Percentiles rank a stretch among this genome's conserved stretches.
phyloP scores from a whole-genome alignment of 2,888 invertebrate species.

The Cyclophora albipunctata region DNA sequence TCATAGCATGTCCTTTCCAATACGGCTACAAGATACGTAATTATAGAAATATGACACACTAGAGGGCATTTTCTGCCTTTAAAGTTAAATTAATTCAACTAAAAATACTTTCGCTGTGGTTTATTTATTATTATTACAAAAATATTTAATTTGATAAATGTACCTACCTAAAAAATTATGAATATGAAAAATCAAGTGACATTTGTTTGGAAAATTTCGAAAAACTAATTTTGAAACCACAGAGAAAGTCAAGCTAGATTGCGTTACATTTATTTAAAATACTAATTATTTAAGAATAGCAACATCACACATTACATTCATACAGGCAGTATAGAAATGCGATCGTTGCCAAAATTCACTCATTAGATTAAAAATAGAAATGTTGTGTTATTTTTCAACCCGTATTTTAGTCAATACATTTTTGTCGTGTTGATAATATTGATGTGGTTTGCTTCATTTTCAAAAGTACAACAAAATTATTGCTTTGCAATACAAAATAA shows the following conservation, averaged over 20 bases:
- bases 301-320: slow-evolving; percentile 19
- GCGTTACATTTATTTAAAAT: slow-evolving; percentile 12
- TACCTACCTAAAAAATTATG: too few relatives aligned
- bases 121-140: slow-evolving; percentile 13
- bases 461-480: background rate
- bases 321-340: slow-evolving; percentile 18
- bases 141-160: background rate
- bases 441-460: slow-evolving; percentile 4
- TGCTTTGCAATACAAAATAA: background rate
- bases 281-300: slow-evolving; percentile 3
- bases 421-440: slow-evolving; percentile 3
- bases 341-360: slow-evolving; percentile 7
- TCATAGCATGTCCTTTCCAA: slow-evolving; percentile 50
- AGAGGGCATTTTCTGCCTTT: slow-evolving; percentile 46
- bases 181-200: too few relatives aligned
- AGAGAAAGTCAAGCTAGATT: slow-evolving; percentile 33
- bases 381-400: slow-evolving; percentile 1
- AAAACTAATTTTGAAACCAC: slow-evolving; percentile 31
- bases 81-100: slow-evolving; percentile 32
- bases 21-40: slow-evolving; percentile 42
- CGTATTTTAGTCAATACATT: slow-evolving; percentile 1
- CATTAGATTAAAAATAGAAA: slow-evolving; percentile 6
- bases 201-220: too few relatives aligned
- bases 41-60: slow-evolving; percentile 72
- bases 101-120: slow-evolving; percentile 44